Conservation (phyloP, 1,140 invertebrate genomes). For the Pogonus chalceus region DNA sequence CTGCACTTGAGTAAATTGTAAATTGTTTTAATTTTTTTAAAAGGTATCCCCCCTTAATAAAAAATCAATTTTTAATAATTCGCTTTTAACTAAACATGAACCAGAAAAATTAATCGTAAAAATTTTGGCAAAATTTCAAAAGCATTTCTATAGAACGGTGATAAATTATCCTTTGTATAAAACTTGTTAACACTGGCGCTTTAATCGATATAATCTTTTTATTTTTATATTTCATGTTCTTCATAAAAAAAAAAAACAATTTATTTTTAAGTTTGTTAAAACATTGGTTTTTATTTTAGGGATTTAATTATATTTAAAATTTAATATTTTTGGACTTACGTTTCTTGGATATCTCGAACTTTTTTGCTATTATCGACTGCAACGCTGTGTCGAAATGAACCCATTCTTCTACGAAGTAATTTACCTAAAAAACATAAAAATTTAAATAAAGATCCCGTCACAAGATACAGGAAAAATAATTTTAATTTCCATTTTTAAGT, state of each 20-base stretch:
- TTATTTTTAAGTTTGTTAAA: constrained; percentile 1
- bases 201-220: background rate
- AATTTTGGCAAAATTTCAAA: no score
- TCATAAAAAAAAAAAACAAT: background rate
- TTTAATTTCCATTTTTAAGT: no score
- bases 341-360: constrained; percentile 24
- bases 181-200: background rate
- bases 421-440: constrained; percentile 8
- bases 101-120: no score
- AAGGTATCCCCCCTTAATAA: no score
- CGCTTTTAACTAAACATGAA: no score
- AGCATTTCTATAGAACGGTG: no score
- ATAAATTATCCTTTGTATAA: no score
- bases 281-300: background rate
- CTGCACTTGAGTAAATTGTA: no score
- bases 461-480: no score
- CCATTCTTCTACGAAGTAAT: constrained; percentile 5
- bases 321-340: constrained; percentile 23
- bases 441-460: background rate
- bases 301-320: background rate
- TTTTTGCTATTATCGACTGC: constrained; percentile 27
- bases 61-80: no score
- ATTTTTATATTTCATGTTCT: background rate
- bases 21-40: no score
- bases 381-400: constrained; percentile 27